Percentiles rank a stretch among this genome's conserved stretches.
phyloP scores from a whole-genome alignment of 1,140 invertebrate species.

The Cherax destructor region DNA sequence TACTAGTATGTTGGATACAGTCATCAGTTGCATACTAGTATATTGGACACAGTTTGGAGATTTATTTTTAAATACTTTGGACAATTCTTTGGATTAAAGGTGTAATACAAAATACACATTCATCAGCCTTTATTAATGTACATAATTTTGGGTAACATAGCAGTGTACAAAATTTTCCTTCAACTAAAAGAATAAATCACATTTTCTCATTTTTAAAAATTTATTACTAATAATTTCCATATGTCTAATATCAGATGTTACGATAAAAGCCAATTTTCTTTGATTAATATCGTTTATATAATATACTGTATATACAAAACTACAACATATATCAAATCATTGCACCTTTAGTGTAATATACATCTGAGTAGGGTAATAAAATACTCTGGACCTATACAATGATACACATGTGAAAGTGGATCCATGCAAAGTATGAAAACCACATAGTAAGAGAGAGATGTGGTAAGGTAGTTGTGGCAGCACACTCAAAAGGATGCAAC shows the following conservation, averaged over 20 bases:
- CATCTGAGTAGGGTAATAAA: constrained; percentile 67
- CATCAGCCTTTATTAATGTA: constrained; percentile 69
- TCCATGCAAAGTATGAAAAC: constrained; percentile 66
- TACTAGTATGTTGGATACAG: too few species aligned
- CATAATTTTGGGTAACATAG: constrained; percentile 67
- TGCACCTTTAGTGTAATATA: constrained; percentile 69
- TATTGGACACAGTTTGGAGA: too few species aligned
- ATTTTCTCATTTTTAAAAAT: constrained; percentile 45
- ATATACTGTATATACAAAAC: constrained; percentile 57
- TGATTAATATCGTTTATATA: constrained; percentile 55
- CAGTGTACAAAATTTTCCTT: constrained; percentile 62
- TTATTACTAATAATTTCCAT: constrained; percentile 21
- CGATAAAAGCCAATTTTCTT: constrained; percentile 49
- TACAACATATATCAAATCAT: constrained; percentile 69
- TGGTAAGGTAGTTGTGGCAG: background rate
- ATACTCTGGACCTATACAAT: constrained; percentile 69
- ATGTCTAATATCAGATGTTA: constrained; percentile 28
- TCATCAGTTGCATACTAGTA: too few species aligned
- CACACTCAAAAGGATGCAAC: constrained; percentile 9
- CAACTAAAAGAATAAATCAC: constrained; percentile 68
- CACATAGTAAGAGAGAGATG: constrained; percentile 41
- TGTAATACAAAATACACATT: constrained; percentile 43
- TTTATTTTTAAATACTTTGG: too few species aligned
- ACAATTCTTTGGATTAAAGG: background rate
- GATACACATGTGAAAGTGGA: constrained; percentile 67